Percentiles rank a stretch among this genome's conserved stretches.
Evolutionary conservation across 1,140 invertebrate genomes (phyloP).

Genomic region (Cydia splendana): DNA sequence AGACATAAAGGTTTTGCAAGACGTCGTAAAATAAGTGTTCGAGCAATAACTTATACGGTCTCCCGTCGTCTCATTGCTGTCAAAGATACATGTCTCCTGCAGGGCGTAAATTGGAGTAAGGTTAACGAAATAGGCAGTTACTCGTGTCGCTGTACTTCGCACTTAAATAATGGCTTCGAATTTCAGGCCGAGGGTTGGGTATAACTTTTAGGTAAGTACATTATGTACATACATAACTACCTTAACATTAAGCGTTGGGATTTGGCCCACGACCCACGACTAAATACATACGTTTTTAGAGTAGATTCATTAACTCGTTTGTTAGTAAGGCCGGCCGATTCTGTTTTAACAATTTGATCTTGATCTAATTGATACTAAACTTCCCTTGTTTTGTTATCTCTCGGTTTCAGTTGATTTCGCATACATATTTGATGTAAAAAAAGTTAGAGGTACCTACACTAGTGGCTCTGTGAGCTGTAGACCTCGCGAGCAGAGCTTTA

Average conservation of each 20-base stretch:
- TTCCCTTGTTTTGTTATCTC: neutral
- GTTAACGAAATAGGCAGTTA: conserved; percentile 14
- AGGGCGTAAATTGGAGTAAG: conserved; percentile 23
- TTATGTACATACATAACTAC: no score
- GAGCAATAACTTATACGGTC: conserved; percentile 1
- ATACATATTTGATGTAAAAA: no score
- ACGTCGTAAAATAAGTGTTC: neutral
- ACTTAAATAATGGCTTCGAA: conserved; percentile 1
- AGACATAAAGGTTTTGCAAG: neutral
- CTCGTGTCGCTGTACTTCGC: neutral
- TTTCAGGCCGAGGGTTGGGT: neutral
- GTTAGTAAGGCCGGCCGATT: neutral
- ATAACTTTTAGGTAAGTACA: neutral
- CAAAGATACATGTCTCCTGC: conserved; percentile 1
- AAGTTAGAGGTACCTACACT: no score
- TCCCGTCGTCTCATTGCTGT: neutral
- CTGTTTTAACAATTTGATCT: no score
- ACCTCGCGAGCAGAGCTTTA: no score
- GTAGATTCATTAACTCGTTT: neutral
- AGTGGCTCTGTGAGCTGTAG: no score
- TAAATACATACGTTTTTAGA: neutral
- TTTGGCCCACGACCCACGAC: no score
- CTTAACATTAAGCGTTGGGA: no score
- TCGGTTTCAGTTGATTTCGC: no score
- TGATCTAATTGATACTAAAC: neutral